phyloP scores from a whole-genome alignment of 2,888 invertebrate species.

The Epirrhoe tristata region DNA sequence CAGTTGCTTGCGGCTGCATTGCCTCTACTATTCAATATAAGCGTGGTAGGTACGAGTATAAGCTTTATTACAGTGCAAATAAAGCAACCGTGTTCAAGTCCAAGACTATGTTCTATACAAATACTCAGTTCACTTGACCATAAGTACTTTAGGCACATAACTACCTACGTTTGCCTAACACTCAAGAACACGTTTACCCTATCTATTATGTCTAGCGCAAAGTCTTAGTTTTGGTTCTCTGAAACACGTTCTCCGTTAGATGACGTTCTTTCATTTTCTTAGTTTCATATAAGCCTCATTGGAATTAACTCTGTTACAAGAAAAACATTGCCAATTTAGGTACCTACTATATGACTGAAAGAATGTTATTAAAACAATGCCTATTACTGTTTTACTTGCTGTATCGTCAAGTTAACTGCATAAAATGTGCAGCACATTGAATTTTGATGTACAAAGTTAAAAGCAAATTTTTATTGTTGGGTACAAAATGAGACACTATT shows the following conservation, averaged over 20 bases:
- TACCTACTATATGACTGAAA: too few relatives aligned
- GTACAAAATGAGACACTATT: too few relatives aligned
- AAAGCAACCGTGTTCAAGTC: not conserved
- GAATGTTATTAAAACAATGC: too few relatives aligned
- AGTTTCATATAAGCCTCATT: too few relatives aligned
- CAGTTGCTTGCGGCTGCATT: not conserved
- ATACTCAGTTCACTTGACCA: slow-evolving; percentile 10
- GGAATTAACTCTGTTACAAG: too few relatives aligned
- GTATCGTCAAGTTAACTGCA: too few relatives aligned
- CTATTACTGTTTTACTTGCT: too few relatives aligned
- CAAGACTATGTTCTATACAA: slow-evolving; percentile 5
- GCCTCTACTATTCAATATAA: not conserved
- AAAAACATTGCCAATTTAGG: too few relatives aligned
- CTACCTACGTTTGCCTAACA: slow-evolving; percentile 13
- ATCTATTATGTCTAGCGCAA: slow-evolving; percentile 12
- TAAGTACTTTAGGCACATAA: slow-evolving; percentile 14
- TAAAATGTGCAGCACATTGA: too few relatives aligned
- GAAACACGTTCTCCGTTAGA: not conserved
- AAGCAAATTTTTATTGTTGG: too few relatives aligned
- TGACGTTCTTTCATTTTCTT: not conserved
- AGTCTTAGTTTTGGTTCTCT: not conserved
- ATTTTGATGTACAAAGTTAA: too few relatives aligned
- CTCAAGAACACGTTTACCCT: slow-evolving; percentile 16
- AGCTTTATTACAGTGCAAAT: not conserved
- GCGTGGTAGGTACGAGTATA: not conserved